Evolutionary conservation across 2,888 invertebrate species (phyloP).

Genomic region (Aspidiotus rigidus): DNA sequence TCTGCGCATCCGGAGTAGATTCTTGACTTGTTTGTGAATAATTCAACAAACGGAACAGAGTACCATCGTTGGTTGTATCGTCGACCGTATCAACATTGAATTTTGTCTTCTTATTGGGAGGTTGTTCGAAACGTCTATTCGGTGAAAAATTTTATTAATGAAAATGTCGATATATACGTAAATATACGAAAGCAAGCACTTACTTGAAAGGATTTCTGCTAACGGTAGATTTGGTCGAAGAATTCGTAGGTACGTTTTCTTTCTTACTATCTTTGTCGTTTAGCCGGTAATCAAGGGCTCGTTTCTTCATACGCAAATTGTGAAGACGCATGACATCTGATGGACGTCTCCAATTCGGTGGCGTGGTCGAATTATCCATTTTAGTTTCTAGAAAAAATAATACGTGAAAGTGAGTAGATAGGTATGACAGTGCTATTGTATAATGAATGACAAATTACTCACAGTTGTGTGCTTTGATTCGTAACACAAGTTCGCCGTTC

Average conservation of each 20-base stretch:
- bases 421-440: no score
- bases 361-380: slow-evolving; percentile 36
- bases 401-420: no score
- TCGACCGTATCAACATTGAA: slow-evolving; percentile 21
- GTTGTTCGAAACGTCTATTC: slow-evolving; percentile 1
- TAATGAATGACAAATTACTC: no score
- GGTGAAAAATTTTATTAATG: not conserved
- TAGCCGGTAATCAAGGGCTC: slow-evolving; percentile 63
- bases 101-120: slow-evolving; percentile 2
- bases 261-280: slow-evolving; percentile 41
- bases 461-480: no score
- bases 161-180: not conserved
- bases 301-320: slow-evolving; percentile 65
- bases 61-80: slow-evolving; percentile 28
- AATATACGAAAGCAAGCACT: not conserved
- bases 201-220: slow-evolving; percentile 38
- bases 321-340: slow-evolving; percentile 62
- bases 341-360: slow-evolving; percentile 48
- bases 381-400: not conserved
- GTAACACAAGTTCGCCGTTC: no score
- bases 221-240: slow-evolving; percentile 15
- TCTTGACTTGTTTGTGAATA: slow-evolving; percentile 16
- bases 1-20: not conserved
- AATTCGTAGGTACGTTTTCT: slow-evolving; percentile 6
- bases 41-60: slow-evolving; percentile 30